Percentiles rank a stretch among this genome's conserved stretches.
Evolutionary conservation across 1,140 invertebrate genomes (phyloP).

Genomic region (Babylonia areolata): DNA sequence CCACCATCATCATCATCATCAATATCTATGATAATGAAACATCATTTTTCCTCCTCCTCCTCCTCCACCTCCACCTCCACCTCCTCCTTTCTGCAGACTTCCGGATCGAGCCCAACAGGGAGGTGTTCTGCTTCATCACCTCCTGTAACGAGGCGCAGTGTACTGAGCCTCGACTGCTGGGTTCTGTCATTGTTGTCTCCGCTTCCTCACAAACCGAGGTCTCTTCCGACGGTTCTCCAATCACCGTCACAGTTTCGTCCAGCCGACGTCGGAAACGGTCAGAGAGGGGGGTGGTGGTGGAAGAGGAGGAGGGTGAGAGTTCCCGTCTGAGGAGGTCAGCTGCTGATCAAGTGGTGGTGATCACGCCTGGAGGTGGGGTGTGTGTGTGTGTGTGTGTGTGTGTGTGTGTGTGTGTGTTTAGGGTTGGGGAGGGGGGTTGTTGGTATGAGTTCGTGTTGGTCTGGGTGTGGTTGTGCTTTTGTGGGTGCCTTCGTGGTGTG

Average conservation of each 20-base stretch:
- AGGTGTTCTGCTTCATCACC: slow-evolving; percentile 40
- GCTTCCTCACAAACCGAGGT: slow-evolving; percentile 14
- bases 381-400: no score
- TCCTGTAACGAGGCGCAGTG: slow-evolving; percentile 51
- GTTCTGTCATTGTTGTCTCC: slow-evolving; percentile 24
- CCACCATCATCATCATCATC: no score
- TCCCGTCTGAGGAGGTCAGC: neutral
- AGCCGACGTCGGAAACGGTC: neutral
- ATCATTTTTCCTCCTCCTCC: no score
- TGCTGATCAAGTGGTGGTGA: neutral
- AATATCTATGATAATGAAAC: no score
- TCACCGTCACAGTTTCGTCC: neutral
- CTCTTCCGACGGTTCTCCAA: slow-evolving; percentile 26
- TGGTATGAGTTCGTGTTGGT: neutral
- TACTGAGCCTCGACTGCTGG: slow-evolving; percentile 19
- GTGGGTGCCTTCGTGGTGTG: no score
- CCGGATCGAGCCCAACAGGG: slow-evolving; percentile 43
- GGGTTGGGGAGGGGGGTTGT: no score
- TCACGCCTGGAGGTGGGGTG: neutral
- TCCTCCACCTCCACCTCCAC: no score
- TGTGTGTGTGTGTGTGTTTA: neutral
- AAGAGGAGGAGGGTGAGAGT: no score
- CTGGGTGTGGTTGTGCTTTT: neutral
- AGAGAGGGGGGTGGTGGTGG: no score
- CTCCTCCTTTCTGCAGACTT: no score